phyloP scores from a whole-genome alignment of 2,888 invertebrate genomes.

The Acronicta psi region DNA sequence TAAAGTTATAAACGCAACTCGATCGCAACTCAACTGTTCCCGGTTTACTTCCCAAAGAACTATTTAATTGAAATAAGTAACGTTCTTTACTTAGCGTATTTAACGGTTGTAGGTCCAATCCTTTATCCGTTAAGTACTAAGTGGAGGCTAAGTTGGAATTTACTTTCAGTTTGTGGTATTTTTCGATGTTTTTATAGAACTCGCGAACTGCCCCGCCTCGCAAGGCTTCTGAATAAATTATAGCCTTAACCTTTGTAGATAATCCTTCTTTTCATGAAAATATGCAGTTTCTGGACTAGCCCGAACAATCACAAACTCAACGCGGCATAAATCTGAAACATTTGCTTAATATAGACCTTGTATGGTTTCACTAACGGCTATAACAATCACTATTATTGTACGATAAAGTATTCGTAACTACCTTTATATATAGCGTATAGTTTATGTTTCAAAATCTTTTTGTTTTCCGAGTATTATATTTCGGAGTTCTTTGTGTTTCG shows the following conservation, averaged over 20 bases:
- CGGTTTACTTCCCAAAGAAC: constrained; percentile 24
- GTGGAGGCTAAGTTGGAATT: constrained; percentile 34
- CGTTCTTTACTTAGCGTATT: constrained; percentile 26
- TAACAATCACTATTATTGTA: too few relatives aligned
- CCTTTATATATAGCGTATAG: background rate
- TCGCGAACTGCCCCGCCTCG: too few relatives aligned
- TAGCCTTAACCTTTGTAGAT: too few relatives aligned
- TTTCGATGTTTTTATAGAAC: too few relatives aligned
- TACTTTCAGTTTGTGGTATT: constrained; percentile 8
- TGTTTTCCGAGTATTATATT: constrained; percentile 7
- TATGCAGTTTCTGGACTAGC: too few relatives aligned
- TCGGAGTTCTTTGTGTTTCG: constrained; percentile 29
- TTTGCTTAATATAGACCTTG: too few relatives aligned
- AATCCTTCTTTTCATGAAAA: too few relatives aligned
- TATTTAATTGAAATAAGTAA: constrained; percentile 41
- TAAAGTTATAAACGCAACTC: constrained; percentile 32
- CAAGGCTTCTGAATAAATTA: too few relatives aligned
- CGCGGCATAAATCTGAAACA: too few relatives aligned
- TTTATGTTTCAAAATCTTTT: background rate
- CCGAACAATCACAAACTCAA: too few relatives aligned
- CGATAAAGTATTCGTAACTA: background rate
- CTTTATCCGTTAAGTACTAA: constrained; percentile 6
- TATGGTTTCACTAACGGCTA: too few relatives aligned
- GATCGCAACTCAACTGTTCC: constrained; percentile 6
- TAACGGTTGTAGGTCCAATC: constrained; percentile 21